Evolutionary conservation across 1,140 invertebrate species (phyloP).

Genomic region (Lamellibrachia luymesi): DNA sequence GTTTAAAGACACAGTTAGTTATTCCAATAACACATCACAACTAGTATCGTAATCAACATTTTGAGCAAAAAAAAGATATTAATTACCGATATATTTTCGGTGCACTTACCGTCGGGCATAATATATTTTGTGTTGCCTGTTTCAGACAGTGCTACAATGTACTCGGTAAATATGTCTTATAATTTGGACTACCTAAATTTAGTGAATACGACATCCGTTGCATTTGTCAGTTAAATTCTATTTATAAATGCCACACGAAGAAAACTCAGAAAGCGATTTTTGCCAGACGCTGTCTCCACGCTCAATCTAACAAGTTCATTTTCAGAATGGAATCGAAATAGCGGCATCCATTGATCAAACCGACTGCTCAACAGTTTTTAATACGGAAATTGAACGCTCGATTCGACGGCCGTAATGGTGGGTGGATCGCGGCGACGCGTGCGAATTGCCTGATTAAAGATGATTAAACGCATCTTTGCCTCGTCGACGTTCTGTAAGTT

Average conservation of each 20-base stretch:
- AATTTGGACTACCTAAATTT: not conserved
- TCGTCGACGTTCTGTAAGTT: not conserved
- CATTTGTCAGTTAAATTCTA: not conserved
- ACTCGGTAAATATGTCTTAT: not conserved
- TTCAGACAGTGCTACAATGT: not conserved
- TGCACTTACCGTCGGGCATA: too few relatives aligned
- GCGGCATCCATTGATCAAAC: not conserved
- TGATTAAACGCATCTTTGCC: not conserved
- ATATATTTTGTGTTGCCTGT: not conserved
- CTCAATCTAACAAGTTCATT: not conserved
- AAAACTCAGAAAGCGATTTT: not conserved
- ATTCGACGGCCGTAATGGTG: not conserved
- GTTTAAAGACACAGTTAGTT: too few relatives aligned
- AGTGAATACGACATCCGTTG: not conserved
- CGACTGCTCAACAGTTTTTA: not conserved
- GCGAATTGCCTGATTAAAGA: slow-evolving; percentile 4
- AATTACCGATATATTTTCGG: too few relatives aligned
- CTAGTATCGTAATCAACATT: too few relatives aligned
- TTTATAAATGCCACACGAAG: not conserved
- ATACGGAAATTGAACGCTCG: not conserved
- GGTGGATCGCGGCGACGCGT: not conserved
- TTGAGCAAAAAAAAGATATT: too few relatives aligned
- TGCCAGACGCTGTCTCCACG: not conserved
- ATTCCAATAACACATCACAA: too few relatives aligned
- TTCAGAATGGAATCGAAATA: not conserved